Evolutionary conservation across 2,113 vertebrate species (phyloP).

Genomic region (Stegostoma tigrinum): DNA sequence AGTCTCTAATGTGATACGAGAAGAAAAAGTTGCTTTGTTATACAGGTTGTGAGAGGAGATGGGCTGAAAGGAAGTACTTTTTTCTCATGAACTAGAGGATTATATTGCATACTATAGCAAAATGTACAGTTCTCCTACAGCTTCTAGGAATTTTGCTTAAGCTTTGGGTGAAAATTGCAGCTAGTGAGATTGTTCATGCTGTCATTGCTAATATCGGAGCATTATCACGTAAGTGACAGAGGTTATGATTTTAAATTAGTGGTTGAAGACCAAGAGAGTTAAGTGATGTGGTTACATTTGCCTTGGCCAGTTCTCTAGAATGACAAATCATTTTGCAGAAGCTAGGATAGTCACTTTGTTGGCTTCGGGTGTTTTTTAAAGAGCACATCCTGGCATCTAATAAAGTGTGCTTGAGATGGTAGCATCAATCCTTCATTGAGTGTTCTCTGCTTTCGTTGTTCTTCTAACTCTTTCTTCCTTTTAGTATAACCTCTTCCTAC

Average conservation of each 20-base stretch:
- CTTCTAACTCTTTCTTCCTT: neutral
- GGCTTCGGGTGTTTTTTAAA: neutral
- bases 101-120: neutral
- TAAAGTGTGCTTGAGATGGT: neutral
- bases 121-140: neutral
- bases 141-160: neutral
- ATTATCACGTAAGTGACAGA: neutral
- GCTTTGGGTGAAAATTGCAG: neutral
- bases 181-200: neutral
- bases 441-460: neutral
- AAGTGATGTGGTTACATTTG: neutral
- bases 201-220: too few relatives aligned
- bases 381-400: neutral
- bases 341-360: neutral
- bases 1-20: constrained; percentile 31
- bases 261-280: neutral
- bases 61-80: neutral
- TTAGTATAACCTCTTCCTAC: neutral
- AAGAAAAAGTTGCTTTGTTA: constrained; percentile 29
- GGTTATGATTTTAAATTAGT: neutral
- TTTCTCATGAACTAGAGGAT: neutral
- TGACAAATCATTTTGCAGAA: neutral
- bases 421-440: neutral
- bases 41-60: neutral
- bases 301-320: neutral